phyloP scores from a whole-genome alignment of 1,140 invertebrate genomes.

The Cephus cinctus region DNA sequence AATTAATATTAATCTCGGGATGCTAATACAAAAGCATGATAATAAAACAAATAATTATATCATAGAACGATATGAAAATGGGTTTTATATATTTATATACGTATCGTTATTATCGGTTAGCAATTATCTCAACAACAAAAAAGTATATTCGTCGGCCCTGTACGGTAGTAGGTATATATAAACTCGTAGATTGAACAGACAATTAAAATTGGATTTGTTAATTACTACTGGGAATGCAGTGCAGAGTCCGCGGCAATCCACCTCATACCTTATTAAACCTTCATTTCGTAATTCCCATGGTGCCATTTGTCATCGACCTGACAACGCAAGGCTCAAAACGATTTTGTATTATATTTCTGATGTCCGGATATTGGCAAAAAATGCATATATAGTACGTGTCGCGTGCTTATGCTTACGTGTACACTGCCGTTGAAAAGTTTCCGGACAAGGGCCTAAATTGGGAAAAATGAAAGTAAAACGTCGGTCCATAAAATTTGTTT shows the following conservation, averaged over 20 bases:
- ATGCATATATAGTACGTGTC: constrained; percentile 15
- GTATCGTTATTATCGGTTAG: too few relatives aligned
- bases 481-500: too few relatives aligned
- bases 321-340: constrained; percentile 10
- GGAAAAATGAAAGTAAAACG: too few relatives aligned
- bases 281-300: constrained; percentile 40
- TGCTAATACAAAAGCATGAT: too few relatives aligned
- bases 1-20: too few relatives aligned
- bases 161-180: not conserved
- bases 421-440: too few relatives aligned
- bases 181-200: constrained; percentile 31
- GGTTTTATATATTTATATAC: not conserved
- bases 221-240: constrained; percentile 34
- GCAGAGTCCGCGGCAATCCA: constrained; percentile 16
- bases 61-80: not conserved
- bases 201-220: constrained; percentile 51
- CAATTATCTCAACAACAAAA: too few relatives aligned
- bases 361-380: not conserved
- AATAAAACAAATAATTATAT: not conserved
- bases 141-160: too few relatives aligned
- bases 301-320: constrained; percentile 34
- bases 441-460: too few relatives aligned
- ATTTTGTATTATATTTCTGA: constrained; percentile 1
- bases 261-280: constrained; percentile 45
- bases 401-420: too few relatives aligned